Base-by-base conservation (phyloP, 1,140 invertebrate species). In the Papilio xuthus region DNA sequence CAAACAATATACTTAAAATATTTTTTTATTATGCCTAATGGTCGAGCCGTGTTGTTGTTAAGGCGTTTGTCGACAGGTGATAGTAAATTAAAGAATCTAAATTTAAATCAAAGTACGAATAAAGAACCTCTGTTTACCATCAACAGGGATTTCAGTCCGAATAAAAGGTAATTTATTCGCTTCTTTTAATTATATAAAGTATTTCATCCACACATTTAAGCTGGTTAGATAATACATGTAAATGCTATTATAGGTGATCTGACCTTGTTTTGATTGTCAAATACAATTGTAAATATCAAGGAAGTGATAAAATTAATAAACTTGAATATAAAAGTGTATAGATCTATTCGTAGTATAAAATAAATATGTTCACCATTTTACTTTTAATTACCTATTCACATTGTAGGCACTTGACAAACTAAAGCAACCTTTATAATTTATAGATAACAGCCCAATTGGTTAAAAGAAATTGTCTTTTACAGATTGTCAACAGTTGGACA, bases 1-100 rank as follows among this genome's bases (percentile, higher is more conserved):
- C 56, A 32, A 60, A 20, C 37, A 50, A 74, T 53, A 75, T 78
- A 69, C 60, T 47, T 74, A 79, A 77, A 69, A 63, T 78, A 78
- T 75, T 81, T 82, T 70, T 78, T 79, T 90, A 94, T 89, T 92
- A 94, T 94, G 92, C 91, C 92, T 90, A 90, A 81, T 86, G 89
- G 90, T 69, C 91, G 92, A 74, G 89, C 91, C 77, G 91, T 89
- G 67, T 83, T 93, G 76, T 87, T 94, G 79, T 86, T 94, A 80
- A 81, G 92, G 83, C 86, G 92, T 75, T 87, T 94, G 80, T 94
- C 92, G 83, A 88, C 91, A 60, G 89, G 89, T 75, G 92, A 94
- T 82, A 92, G 82, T 83, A 91, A 84, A 85, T 87, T 94, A 15
- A 94, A 93, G 79, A 91, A 81, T 82, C 79, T 94, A 12, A 92